Percentiles rank a stretch among this genome's conserved stretches.
phyloP scores from a whole-genome alignment of 2,113 vertebrate genomes.

The Aplodontia rufa region DNA sequence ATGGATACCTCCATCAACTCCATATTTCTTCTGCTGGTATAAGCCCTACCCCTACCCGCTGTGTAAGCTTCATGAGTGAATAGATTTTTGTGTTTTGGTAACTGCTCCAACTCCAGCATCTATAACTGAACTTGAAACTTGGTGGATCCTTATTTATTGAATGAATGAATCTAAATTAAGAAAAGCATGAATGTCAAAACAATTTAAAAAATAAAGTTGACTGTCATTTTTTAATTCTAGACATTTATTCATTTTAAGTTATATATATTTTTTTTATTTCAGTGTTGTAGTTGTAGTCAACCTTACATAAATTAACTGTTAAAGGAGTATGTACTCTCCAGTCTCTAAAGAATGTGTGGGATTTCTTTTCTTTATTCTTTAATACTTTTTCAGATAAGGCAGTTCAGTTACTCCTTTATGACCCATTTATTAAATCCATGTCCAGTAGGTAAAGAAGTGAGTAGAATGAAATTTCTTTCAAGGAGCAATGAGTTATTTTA shows the following conservation, averaged over 20 bases:
- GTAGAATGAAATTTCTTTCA: not conserved
- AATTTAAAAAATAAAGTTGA: not conserved
- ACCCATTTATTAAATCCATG: not conserved
- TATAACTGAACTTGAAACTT: not conserved
- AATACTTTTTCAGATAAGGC: not conserved
- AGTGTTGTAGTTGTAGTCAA: not conserved
- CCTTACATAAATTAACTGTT: not conserved
- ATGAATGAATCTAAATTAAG: constrained; percentile 15
- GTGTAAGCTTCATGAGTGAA: not conserved
- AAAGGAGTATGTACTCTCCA: not conserved
- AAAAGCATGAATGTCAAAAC: not conserved
- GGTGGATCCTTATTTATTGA: not conserved
- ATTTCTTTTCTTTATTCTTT: not conserved
- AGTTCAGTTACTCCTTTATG: not conserved
- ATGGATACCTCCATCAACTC: not conserved
- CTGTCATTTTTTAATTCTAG: not conserved
- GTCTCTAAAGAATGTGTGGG: not conserved
- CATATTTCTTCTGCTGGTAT: not conserved
- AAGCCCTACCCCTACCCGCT: not conserved
- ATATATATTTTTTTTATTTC: not conserved
- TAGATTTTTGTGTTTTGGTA: constrained; percentile 18
- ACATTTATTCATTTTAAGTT: not conserved
- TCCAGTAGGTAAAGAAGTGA: not conserved
- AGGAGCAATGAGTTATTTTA: not conserved
- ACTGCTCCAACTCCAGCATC: not conserved